Conservation (phyloP, 2,888 invertebrate species). For the Neocrepidodera transversa region DNA sequence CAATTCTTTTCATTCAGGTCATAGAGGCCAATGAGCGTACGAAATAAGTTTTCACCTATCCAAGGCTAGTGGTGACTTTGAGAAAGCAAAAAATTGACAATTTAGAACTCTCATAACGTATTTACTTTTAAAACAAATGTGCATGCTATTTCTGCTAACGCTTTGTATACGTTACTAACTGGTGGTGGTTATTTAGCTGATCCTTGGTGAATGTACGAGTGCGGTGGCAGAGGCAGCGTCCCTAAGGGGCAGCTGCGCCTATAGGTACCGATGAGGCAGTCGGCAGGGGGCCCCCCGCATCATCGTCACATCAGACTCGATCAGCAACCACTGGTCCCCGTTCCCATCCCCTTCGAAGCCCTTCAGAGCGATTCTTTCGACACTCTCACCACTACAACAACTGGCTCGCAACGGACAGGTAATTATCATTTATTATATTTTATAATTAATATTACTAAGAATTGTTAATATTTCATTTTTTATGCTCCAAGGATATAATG, state of each 20-base stretch:
- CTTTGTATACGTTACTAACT: no score
- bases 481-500: no score
- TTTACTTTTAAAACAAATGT: no score
- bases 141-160: no score
- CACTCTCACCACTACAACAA: slow-evolving; percentile 54
- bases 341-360: slow-evolving; percentile 44
- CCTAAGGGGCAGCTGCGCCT: slow-evolving; percentile 26
- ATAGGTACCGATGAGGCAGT: slow-evolving; percentile 37
- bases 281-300: slow-evolving; percentile 50
- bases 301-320: slow-evolving; percentile 46
- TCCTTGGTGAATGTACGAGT: slow-evolving; percentile 24
- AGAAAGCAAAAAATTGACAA: no score
- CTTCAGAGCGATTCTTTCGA: slow-evolving; percentile 54
- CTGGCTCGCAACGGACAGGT: slow-evolving; percentile 58
- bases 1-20: no score
- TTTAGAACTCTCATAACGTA: no score
- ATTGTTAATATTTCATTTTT: no score
- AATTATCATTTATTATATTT: slow-evolving; percentile 23
- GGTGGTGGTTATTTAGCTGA: slow-evolving; percentile 32
- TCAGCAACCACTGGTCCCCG: slow-evolving; percentile 45
- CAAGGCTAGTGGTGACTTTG: no score
- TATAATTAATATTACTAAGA: no score
- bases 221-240: slow-evolving; percentile 22
- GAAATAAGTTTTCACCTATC: no score
- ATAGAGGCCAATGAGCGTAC: no score